Base-by-base conservation (phyloP, 2,797 vertebrate genomes). In the Hippoglossus hippoglossus region DNA sequence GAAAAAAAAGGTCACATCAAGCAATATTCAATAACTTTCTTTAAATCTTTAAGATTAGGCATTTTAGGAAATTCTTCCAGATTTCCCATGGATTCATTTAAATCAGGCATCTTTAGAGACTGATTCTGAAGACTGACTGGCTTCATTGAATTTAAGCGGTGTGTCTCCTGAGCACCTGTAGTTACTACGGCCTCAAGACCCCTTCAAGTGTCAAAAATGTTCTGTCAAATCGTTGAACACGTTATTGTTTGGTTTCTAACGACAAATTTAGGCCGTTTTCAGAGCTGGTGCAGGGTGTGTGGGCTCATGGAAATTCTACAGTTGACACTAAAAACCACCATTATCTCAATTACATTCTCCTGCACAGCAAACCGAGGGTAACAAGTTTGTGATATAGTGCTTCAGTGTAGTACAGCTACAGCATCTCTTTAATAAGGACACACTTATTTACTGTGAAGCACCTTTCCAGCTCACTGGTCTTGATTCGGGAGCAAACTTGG, bases 401-500 rank as follows among this genome's bases (percentile, higher is more conserved):
- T 3, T 61, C 4, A 26, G 0, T 67, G 60, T 44, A 18, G 53
- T 36, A 41, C 49, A 71, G 64, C 50, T 58, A 25, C 66, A 19
- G 18, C 22, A 34, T 67, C 49, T 58, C 57, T 51, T 28, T 56
- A 41, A 67, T 59, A 59, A 72, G 22, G 71, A 63, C 64, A n/a
- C 26, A 46, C 62, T 62, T 68, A 71, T 60, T 83, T 62, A 68
- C 62, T 71, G 54, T 66, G 56, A 85, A 84, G 71, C 68, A 61
- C 41, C 52, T 77, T 82, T 85, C 60, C 63, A 77, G 67, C 68
- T 85, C 83, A 71, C 67, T 80, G 77, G 51, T 71, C 80, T 73
- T 71, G 67, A 74, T 82, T 81, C 77, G 36, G 54, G 21, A 59
- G 64, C 41, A 58, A 60, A 76, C 77, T 84, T 63, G 57, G 47